A percentile compares a stretch with the other conserved stretches of the same genome.
These are phyloP conservation scores for Chironex yamaguchii DNA, from an alignment of 30 jellyfish, hydroid and myxozoan species.

Conservation along the genomic window DNA sequence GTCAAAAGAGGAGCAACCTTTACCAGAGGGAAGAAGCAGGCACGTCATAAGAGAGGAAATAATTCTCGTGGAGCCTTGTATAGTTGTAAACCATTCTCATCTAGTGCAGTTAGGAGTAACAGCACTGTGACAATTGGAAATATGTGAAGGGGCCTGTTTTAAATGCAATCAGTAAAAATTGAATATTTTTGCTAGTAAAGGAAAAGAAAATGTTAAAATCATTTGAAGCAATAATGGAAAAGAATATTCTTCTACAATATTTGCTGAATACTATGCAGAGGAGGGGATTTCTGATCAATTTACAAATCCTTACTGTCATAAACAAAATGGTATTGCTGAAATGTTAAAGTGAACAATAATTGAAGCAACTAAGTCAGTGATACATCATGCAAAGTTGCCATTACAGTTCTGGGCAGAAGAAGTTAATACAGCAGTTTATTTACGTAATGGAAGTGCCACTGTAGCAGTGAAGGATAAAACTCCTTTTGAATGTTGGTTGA, in stretches of 20 bases:
- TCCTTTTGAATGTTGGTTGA: conserved; percentile 37
- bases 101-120: conserved; percentile 31
- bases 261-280: too few relatives aligned
- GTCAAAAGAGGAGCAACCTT: conserved; percentile 44
- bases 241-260: too few relatives aligned
- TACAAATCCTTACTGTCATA: too few relatives aligned
- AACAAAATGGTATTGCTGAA: too few relatives aligned
- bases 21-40: conserved; percentile 12
- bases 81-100: conserved; percentile 31
- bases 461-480: conserved; percentile 7
- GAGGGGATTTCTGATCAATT: too few relatives aligned
- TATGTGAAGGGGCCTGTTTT: conserved; percentile 61
- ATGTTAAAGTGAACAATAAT: too few relatives aligned
- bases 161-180: conserved; percentile 51
- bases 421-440: conserved; percentile 49
- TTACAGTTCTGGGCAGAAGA: conserved; percentile 73
- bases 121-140: conserved; percentile 13
- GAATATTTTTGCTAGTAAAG: too few relatives aligned
- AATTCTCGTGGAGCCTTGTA: conserved; percentile 54
- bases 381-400: too few relatives aligned
- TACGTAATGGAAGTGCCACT: conserved; percentile 48
- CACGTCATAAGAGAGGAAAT: conserved; percentile 48
- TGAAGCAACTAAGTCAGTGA: too few relatives aligned
- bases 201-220: too few relatives aligned
- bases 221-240: too few relatives aligned